Percentiles rank a stretch among this genome's conserved stretches.
Conservation (phyloP, 2,797 vertebrate genomes). For the Triplophysa bombifrons region DNA sequence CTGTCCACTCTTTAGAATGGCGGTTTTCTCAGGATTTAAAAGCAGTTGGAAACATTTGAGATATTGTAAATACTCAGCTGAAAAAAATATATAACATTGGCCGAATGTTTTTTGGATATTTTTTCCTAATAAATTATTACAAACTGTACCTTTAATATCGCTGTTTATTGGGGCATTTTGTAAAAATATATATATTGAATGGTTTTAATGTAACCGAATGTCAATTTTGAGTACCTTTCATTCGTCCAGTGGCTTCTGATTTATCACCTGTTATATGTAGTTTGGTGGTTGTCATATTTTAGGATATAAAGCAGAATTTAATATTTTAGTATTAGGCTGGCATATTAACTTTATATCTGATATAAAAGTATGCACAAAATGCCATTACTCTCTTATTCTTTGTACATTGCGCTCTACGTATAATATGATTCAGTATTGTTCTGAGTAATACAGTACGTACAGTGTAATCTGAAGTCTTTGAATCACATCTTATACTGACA, state of each 20-base stretch:
- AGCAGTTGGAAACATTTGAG: no score
- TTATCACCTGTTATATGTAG: neutral
- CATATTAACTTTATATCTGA: neutral
- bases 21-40: no score
- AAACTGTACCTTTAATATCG: no score
- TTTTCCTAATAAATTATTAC: no score
- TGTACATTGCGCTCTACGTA: neutral
- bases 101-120: no score
- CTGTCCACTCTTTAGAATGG: no score
- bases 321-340: neutral
- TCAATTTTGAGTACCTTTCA: neutral
- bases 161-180: neutral
- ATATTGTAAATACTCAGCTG: no score
- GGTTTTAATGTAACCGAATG: neutral
- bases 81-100: no score
- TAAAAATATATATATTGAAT: neutral
- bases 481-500: neutral
- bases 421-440: neutral
- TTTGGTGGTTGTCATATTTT: neutral
- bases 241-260: neutral
- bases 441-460: neutral
- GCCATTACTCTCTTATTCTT: no score
- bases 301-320: neutral
- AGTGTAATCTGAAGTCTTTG: constrained; percentile 3
- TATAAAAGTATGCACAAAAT: neutral